phyloP scores from a whole-genome alignment of 2,113 vertebrate genomes.

The Nothoprocta pentlandii region DNA sequence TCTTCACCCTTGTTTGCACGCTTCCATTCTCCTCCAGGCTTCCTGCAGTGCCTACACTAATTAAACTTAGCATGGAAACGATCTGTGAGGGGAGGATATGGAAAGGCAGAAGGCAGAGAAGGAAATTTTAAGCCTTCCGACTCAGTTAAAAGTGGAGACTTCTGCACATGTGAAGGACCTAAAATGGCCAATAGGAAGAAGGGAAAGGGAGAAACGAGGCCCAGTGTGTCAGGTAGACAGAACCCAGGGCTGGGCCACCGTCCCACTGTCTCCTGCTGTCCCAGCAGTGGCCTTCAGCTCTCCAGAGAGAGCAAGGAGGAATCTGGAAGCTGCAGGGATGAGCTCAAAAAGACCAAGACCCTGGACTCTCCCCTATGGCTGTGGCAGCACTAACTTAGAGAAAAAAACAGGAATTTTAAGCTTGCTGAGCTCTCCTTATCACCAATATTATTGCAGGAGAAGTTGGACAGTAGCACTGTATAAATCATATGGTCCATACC shows the following conservation, averaged over 20 bases:
- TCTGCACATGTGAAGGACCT: background rate
- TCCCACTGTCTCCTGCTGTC: background rate
- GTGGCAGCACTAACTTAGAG: background rate
- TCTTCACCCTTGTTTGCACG: background rate
- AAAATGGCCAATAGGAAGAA: background rate
- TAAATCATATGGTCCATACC: rapidly evolving
- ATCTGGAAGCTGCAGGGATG: background rate
- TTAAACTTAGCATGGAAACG: background rate
- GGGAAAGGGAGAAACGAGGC: background rate
- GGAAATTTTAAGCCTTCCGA: background rate
- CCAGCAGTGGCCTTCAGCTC: background rate
- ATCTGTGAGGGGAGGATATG: background rate
- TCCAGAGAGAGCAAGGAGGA: background rate
- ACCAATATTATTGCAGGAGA: background rate
- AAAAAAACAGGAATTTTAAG: background rate
- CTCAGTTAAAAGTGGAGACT: background rate
- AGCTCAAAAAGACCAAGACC: background rate
- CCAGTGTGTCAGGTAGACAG: background rate
- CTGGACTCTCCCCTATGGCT: background rate
- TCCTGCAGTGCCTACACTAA: constrained; percentile 32
- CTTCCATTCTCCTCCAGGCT: background rate
- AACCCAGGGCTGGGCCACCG: background rate
- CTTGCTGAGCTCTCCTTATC: background rate
- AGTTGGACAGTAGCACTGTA: background rate
- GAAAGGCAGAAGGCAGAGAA: background rate